A percentile compares a stretch with the other conserved stretches of the same genome.
phyloP scores from a whole-genome alignment of 2,797 vertebrate genomes.

The Etheostoma perlongum region DNA sequence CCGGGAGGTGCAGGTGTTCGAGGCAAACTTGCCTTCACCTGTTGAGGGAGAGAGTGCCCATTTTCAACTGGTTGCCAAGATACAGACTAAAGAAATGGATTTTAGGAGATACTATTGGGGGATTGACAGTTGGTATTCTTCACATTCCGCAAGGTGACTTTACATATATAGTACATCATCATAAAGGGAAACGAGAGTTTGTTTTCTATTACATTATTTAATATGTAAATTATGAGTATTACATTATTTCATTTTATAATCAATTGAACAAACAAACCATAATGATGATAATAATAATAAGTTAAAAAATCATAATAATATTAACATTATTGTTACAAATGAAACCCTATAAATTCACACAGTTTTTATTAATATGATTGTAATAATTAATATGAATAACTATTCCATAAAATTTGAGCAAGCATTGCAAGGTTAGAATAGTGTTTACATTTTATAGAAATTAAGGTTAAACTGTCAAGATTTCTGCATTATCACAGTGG shows the following conservation, averaged over 20 bases:
- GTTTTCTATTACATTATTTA: not conserved
- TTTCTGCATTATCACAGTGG: not conserved
- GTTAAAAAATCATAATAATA: not conserved
- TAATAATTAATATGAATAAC: not conserved
- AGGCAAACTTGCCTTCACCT: slow-evolving; percentile 81
- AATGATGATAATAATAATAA: not conserved
- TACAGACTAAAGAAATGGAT: slow-evolving; percentile 91
- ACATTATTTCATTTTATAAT: not conserved
- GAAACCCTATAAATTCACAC: not conserved
- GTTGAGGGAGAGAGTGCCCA: slow-evolving; percentile 85
- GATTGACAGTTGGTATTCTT: slow-evolving; percentile 92
- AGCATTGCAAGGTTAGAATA: not conserved
- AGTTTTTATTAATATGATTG: not conserved
- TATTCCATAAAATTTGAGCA: not conserved
- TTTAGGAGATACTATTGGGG: slow-evolving; percentile 89
- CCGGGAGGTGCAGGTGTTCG: slow-evolving; percentile 84
- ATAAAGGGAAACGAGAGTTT: too few relatives aligned
- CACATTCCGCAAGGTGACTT: slow-evolving; percentile 94
- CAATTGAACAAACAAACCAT: not conserved
- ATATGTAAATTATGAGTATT: not conserved
- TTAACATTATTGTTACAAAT: not conserved
- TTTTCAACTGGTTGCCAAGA: slow-evolving; percentile 88
- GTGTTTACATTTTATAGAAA: not conserved
- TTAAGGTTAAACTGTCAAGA: not conserved
- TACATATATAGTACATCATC: not conserved